Conservation (phyloP, 2,888 invertebrate genomes). For the Actias luna region DNA sequence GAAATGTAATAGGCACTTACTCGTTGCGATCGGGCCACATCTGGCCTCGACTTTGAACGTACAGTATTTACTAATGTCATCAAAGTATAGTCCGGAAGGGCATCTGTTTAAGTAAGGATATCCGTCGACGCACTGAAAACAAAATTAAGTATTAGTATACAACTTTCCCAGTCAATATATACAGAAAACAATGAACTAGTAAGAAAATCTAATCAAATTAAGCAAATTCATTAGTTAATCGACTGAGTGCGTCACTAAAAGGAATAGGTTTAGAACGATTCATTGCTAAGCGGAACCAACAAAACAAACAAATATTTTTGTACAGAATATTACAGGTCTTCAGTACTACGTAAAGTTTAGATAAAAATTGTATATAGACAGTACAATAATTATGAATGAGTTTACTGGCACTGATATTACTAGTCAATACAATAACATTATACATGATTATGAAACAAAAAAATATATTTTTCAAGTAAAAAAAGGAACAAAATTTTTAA, state of each 20-base stretch:
- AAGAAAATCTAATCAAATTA: no score
- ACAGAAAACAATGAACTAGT: no score
- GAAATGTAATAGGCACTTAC: constrained; percentile 81
- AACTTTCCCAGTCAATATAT: not conserved
- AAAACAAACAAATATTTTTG: not conserved
- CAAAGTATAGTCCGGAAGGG: constrained; percentile 94
- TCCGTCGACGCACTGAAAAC: constrained; percentile 92
- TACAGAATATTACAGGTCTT: not conserved
- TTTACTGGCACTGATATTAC: not conserved
- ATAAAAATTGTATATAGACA: not conserved
- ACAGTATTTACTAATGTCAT: constrained; percentile 94
- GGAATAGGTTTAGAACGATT: not conserved
- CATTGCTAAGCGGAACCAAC: not conserved
- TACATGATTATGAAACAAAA: not conserved
- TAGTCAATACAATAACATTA: not conserved
- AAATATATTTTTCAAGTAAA: not conserved
- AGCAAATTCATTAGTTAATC: not conserved
- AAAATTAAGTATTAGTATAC: constrained; percentile 23
- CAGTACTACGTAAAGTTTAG: not conserved
- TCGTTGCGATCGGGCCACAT: constrained; percentile 93
- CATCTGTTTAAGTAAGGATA: constrained; percentile 93
- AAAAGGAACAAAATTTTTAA: not conserved
- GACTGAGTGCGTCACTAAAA: not conserved
- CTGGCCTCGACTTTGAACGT: constrained; percentile 94
- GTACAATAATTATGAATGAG: not conserved